Evolutionary conservation across 1,140 invertebrate genomes (phyloP), one percentile per base, ranked within the genome.

Genomic region (Pachypeltis micranthus): DNA sequence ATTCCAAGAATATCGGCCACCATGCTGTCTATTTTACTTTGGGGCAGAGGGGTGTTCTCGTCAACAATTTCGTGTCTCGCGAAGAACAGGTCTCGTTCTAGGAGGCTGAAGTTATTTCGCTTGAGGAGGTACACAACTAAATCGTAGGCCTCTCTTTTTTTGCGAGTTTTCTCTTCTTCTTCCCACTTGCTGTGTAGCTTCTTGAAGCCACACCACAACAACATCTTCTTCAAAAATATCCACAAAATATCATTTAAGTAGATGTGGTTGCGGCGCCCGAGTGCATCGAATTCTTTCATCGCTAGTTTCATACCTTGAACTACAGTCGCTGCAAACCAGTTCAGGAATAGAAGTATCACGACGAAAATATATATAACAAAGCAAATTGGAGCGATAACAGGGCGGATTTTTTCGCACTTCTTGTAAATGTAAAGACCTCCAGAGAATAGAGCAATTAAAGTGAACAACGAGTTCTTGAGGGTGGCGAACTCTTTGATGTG

Each of bases 371-470:
- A 91, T 12, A 81, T 77, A 16, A 90, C 72, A 73, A 90, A 91
- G 74, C 84, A 91, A 56, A 89, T 81, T 2, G 88, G 88, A n/a
- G 87, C 88, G 28, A 90, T 73, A 25, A 88, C 71, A 44, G 83
- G 75, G 75, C 89, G 85, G 1, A 86, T 85, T 29, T 78, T 72
- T 72, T 88, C 83, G 12, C 91, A 80, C 31, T 81, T 79, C 57
- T 80, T 75, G 71, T 88, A 91, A 72, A 59, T 31, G 29, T 91
- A 80, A 74, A 90, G 90, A 72, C 91, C 87, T 19, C 88, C 88
- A 34, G 91, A 75, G 72, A 90, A 87, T 67, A 85, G 85, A 51
- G 87, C 77, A 58, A 90, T 79, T 64, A 91, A 75, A 14, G 88
- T 87, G 70, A 89, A 84, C 66, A 84, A 77, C 0, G 85, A 76